A percentile compares a stretch with the other conserved stretches of the same genome.
These are phyloP conservation scores for Ctenochaetus hawaiiensis DNA, from an alignment of 2,797 vertebrate species.

Conservation along the genomic window DNA sequence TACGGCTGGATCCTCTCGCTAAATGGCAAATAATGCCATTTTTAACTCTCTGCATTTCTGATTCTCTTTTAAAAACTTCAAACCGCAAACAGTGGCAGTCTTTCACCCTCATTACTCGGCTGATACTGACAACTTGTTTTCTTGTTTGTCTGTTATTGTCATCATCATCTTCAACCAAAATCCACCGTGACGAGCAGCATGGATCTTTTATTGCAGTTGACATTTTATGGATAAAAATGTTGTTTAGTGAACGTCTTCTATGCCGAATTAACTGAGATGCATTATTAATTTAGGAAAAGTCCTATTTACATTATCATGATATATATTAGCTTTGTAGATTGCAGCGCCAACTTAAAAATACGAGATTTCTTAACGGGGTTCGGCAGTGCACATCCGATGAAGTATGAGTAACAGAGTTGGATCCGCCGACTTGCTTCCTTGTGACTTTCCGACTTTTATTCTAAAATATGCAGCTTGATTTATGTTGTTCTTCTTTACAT, in stretches of 20 bases:
- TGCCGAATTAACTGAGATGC: constrained; percentile 3
- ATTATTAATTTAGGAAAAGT: accelerated
- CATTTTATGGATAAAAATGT: accelerated
- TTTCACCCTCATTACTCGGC: not conserved
- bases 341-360: constrained; percentile 15
- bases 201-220: not conserved
- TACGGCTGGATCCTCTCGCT: not conserved
- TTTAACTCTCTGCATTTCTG: not conserved
- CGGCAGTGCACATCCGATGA: accelerated
- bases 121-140: not conserved
- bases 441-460: not conserved
- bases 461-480: no score
- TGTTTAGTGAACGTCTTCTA: accelerated
- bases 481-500: not conserved
- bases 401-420: accelerated
- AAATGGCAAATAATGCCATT: not conserved
- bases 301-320: accelerated
- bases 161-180: constrained; percentile 12
- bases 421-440: not conserved
- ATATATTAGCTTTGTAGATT: accelerated
- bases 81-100: accelerated
- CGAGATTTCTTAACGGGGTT: not conserved
- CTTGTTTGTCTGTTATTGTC: constrained; percentile 25
- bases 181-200: not conserved
- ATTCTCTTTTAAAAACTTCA: no score